Conservation (phyloP, 2,888 invertebrate species). For the Adela reaumurella region DNA sequence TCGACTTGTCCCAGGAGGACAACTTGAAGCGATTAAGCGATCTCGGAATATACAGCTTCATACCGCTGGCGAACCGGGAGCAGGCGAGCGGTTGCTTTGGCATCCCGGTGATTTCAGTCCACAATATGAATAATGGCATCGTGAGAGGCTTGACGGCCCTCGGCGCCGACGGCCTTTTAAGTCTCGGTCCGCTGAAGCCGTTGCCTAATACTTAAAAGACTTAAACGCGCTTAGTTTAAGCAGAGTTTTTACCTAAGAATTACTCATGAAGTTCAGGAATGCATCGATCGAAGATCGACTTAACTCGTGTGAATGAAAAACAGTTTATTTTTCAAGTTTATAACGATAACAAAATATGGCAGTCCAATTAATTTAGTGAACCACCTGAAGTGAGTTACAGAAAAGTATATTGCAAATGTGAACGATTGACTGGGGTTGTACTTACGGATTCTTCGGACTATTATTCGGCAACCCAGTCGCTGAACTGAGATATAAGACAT, state of each 20-base stretch:
- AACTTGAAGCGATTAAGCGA: slow-evolving; percentile 60
- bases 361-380: no score
- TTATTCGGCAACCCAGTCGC: no score
- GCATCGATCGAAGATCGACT: no score
- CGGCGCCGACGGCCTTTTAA: slow-evolving; percentile 67
- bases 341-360: no score
- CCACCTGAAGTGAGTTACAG: no score
- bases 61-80: slow-evolving; percentile 65
- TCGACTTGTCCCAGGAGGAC: slow-evolving; percentile 67
- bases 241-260: neutral
- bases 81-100: slow-evolving; percentile 64
- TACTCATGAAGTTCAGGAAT: neutral
- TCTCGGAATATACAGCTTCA: slow-evolving; percentile 71
- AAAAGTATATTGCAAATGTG: no score
- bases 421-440: no score
- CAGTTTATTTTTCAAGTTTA: no score
- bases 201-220: slow-evolving; percentile 45
- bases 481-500: no score
- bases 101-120: slow-evolving; percentile 66
- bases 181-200: slow-evolving; percentile 67
- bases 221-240: neutral
- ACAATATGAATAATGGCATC: slow-evolving; percentile 59
- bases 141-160: slow-evolving; percentile 58
- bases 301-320: no score
- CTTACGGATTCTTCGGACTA: no score